Conservation (phyloP, 2,797 vertebrate species). For the Galaxias olidus region DNA sequence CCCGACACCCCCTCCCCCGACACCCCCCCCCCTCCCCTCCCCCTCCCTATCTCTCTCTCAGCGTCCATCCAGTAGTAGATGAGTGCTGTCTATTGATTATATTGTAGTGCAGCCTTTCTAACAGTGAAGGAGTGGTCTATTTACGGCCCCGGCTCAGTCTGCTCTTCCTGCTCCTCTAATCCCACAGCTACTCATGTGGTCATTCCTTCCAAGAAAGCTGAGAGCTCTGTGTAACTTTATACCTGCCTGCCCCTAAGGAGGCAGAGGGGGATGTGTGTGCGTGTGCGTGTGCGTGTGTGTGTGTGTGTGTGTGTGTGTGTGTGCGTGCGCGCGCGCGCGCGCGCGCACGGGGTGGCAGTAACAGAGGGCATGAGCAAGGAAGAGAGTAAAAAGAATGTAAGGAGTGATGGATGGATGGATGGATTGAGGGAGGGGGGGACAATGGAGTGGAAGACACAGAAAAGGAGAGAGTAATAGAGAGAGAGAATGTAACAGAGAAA, state of each 20-base stretch:
- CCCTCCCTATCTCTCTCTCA: conserved; percentile 55
- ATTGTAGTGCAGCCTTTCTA: conserved; percentile 76
- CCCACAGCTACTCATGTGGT: conserved; percentile 80
- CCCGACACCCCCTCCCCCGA: conserved; percentile 72
- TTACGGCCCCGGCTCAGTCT: conserved; percentile 76
- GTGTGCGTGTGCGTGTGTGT: too few relatives aligned
- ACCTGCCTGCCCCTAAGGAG: conserved; percentile 75
- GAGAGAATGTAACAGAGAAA: conserved; percentile 17
- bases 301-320: too few relatives aligned
- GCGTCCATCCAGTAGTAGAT: conserved; percentile 55
- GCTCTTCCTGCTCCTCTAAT: conserved; percentile 83
- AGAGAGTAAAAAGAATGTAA: conserved; percentile 53
- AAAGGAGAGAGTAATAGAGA: conserved; percentile 32
- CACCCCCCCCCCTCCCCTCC: conserved; percentile 61
- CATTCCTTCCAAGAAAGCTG: conserved; percentile 81
- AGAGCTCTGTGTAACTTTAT: conserved; percentile 82
- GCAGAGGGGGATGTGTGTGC: conserved; percentile 26
- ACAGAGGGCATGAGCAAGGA: conserved; percentile 23
- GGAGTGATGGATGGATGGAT: conserved; percentile 32
- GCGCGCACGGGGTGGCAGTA: conserved; percentile 19
- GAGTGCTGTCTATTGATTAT: conserved; percentile 81
- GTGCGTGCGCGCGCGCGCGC: too few relatives aligned
- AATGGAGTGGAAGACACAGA: conserved; percentile 38
- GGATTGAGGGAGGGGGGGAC: conserved; percentile 23
- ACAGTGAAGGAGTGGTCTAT: conserved; percentile 79